Base-by-base conservation (phyloP, 2,888 invertebrate species). In the Drosophila antonietae region DNA sequence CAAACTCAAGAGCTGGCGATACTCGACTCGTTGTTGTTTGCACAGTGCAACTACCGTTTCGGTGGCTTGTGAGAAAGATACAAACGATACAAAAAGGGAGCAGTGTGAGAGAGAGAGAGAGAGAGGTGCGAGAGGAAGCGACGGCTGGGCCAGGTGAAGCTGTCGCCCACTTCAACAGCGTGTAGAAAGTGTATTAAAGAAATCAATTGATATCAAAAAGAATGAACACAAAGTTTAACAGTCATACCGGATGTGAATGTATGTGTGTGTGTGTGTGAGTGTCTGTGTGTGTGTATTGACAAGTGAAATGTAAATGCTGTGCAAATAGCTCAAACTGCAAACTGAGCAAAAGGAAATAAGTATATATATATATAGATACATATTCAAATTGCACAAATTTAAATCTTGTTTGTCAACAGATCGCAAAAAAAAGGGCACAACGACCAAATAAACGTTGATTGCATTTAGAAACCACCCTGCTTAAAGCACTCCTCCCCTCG, bases 341-440 rank as follows among this genome's bases (percentile, higher is more conserved):
- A 68, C 69, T 77, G 75, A 75, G 71, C 68, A 74, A 75, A 60
- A 61, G 70, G 77, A 62, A 77, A 79, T 59, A 77, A 1, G 20
- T 1, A 46, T 46, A 14, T 46, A 47, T 28, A 28, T 28, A 39
- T 3, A 6, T 68, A 33, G 23, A 73, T 80, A 39, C 28, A 41
- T 41, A 83, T 85, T 89, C 77, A 87, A 87, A 89, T 89, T 80
- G 81, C 67, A 75, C 88, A 87, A 89, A 83, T 87, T 87, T 75
- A 88, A 88, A 88, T 88, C 87, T 85, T 73, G 76, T 89, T 75
- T 88, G 87, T 88, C 89, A 88, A 88, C 84, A 87, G 87, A 87
- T 84, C 72, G 66, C 46, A 55, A 47, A 59, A 62, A 62, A 64
- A 15, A 46, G 52, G 51, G 44, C 63, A 63, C 66, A 68, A 68